Evolutionary conservation across 2,113 vertebrate species (phyloP).

Genomic region (Myocastor coypus): DNA sequence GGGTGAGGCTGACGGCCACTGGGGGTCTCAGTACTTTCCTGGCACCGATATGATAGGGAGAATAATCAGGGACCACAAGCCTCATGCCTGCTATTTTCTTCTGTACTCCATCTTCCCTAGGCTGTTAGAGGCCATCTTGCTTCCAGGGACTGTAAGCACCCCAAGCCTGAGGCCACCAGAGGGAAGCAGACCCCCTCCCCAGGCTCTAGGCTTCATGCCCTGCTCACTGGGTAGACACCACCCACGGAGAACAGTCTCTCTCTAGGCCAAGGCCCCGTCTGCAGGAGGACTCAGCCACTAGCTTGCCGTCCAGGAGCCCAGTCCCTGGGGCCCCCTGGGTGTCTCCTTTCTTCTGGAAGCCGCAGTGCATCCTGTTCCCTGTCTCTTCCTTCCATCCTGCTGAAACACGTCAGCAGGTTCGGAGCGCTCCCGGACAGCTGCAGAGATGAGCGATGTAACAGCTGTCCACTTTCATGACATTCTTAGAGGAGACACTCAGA

Average conservation of each 20-base stretch:
- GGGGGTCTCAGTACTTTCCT: no score
- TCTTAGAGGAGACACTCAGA: background rate
- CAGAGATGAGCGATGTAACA: background rate
- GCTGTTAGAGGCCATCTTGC: background rate
- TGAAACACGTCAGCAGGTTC: background rate
- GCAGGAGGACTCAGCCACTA: background rate
- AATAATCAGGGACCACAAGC: background rate
- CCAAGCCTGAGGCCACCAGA: background rate
- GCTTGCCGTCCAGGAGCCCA: background rate
- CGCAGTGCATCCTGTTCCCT: background rate
- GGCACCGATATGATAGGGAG: background rate
- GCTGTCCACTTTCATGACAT: background rate
- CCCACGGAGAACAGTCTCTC: no score
- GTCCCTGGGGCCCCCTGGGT: no score
- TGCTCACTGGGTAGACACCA: no score
- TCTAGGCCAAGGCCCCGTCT: no score
- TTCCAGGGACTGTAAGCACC: background rate
- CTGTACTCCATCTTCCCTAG: background rate
- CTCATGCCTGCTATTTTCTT: background rate
- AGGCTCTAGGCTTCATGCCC: background rate
- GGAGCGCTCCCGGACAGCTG: background rate
- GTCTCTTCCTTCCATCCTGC: background rate
- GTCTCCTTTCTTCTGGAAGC: background rate
- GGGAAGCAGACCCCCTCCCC: background rate
- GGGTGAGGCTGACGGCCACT: no score